These are phyloP conservation scores for Cisticola juncidis DNA, from an alignment of 2,113 vertebrate genomes.

Conservation along the genomic window DNA sequence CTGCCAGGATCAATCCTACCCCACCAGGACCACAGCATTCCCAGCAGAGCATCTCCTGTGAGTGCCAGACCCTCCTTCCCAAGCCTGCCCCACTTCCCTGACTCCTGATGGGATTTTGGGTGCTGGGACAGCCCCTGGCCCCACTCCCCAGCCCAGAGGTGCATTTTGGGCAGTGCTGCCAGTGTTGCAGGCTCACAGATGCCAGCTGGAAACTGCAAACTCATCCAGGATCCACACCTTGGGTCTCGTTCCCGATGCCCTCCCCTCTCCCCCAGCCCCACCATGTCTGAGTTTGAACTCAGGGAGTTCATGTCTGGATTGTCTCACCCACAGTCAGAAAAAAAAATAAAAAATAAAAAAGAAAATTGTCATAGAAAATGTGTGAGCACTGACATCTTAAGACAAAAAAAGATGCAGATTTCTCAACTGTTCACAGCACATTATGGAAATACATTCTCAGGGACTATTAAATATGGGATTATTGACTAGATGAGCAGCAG, in stretches of 20 bases:
- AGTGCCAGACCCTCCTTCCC: background rate
- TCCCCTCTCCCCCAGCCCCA: background rate
- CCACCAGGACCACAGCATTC: background rate
- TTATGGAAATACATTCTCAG: conserved; percentile 58
- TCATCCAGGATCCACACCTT: background rate
- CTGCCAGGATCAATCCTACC: background rate
- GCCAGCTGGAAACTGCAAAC: background rate
- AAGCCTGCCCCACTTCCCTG: background rate
- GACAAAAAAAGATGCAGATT: conserved; percentile 55
- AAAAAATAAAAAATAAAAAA: background rate
- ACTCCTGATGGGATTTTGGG: fast-evolving
- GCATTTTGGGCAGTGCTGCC: fast-evolving
- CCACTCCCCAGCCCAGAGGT: fast-evolving
- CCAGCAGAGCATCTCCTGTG: background rate
- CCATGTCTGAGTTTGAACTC: too few relatives aligned
- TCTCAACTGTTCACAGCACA: conserved; percentile 27
- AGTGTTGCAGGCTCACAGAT: fast-evolving
- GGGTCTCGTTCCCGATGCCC: background rate
- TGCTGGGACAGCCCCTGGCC: background rate
- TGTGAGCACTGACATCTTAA: conserved; percentile 54
- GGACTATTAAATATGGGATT: conserved; percentile 58
- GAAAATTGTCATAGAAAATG: conserved; percentile 24
- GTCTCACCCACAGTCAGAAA: background rate
- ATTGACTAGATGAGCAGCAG: conserved; percentile 39
- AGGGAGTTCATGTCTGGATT: background rate